Evolutionary conservation across 2,113 vertebrate genomes (phyloP).

Genomic region (Phyllopteryx taeniolatus): DNA sequence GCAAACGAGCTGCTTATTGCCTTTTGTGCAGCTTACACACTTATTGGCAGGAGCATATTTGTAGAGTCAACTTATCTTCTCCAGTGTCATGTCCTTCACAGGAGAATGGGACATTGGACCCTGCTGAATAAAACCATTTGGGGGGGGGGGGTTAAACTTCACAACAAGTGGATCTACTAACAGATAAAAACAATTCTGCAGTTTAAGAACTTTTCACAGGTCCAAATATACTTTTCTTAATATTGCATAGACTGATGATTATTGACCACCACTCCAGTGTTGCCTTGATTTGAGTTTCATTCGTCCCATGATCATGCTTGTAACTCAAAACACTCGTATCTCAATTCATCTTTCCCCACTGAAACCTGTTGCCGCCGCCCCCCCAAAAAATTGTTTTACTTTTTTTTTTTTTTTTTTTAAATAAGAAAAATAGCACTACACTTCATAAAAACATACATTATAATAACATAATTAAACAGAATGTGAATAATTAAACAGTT

Average conservation of each 20-base stretch:
- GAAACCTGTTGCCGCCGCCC: no score
- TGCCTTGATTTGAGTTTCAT: no score
- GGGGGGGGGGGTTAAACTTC: not conserved
- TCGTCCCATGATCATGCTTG: no score
- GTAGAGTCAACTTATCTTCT: not conserved
- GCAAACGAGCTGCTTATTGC: not conserved
- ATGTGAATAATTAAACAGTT: no score
- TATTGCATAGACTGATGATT: not conserved
- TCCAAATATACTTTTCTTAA: not conserved
- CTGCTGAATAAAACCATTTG: constrained; percentile 3
- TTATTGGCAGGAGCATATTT: not conserved
- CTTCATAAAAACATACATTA: no score
- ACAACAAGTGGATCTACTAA: not conserved
- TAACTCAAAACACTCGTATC: no score
- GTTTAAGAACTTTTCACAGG: not conserved
- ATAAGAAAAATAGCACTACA: no score
- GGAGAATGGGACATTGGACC: constrained; percentile 1
- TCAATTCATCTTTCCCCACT: no score
- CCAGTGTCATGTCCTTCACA: not conserved
- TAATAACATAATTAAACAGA: no score
- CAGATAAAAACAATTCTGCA: constrained; percentile 10
- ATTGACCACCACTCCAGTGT: not conserved
- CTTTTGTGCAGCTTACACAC: not conserved
- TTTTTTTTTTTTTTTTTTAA: no score
- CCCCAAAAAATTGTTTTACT: no score